Conservation (phyloP, 2,888 invertebrate genomes). For the Tridacna gigas region DNA sequence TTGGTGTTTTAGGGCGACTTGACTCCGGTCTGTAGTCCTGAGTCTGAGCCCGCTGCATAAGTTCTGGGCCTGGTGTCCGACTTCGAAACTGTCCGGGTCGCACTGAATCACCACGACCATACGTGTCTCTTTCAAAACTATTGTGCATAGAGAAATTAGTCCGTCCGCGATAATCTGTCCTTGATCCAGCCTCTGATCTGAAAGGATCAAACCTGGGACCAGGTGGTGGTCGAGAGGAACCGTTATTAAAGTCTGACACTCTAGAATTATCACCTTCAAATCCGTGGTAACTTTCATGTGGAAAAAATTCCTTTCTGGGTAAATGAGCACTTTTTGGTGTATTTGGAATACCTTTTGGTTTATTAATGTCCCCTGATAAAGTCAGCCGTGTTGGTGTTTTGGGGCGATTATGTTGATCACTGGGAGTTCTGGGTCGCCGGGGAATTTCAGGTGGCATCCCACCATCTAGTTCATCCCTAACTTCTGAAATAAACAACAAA, state of each 20-base stretch:
- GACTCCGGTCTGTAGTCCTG: slow-evolving; percentile 76
- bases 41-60: slow-evolving; percentile 77
- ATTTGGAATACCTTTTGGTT: slow-evolving; percentile 59
- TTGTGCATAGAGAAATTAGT: slow-evolving; percentile 69
- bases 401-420: slow-evolving; percentile 64
- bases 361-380: slow-evolving; percentile 62
- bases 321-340: slow-evolving; percentile 67
- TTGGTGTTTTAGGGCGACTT: slow-evolving; percentile 81
- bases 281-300: slow-evolving; percentile 57
- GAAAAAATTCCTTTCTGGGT: slow-evolving; percentile 64
- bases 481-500: slow-evolving; percentile 23
- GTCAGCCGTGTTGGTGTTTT: slow-evolving; percentile 75
- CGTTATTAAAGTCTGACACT: slow-evolving; percentile 65
- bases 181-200: slow-evolving; percentile 56
- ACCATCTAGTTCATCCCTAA: slow-evolving; percentile 57
- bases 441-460: slow-evolving; percentile 61
- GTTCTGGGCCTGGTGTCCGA: slow-evolving; percentile 85
- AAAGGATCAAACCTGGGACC: slow-evolving; percentile 74
- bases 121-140: slow-evolving; percentile 65
- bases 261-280: slow-evolving; percentile 67
- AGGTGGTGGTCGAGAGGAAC: slow-evolving; percentile 73
- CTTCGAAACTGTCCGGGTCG: slow-evolving; percentile 81
- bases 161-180: slow-evolving; percentile 62
- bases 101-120: slow-evolving; percentile 65
- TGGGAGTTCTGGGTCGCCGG: slow-evolving; percentile 69